Percentiles rank a stretch among this genome's conserved stretches.
Conservation (phyloP, 2,797 vertebrate genomes). For the Borostomias antarcticus region DNA sequence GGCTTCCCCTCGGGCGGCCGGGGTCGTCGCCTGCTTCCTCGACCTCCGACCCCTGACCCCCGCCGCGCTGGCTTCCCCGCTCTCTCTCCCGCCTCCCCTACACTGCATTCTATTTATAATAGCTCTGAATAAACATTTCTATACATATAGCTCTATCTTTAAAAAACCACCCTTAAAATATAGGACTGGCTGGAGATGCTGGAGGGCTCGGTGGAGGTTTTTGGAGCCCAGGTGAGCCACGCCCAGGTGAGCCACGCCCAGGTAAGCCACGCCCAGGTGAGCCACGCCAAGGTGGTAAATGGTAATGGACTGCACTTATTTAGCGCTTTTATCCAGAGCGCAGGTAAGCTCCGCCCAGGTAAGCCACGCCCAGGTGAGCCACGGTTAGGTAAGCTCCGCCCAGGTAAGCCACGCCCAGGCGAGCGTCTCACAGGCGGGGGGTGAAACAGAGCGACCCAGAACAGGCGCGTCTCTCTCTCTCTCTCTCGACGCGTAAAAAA, state of each 20-base stretch:
- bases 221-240: slow-evolving; percentile 25
- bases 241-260: too few species aligned
- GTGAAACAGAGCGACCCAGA: not conserved
- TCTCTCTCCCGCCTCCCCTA: slow-evolving; percentile 67
- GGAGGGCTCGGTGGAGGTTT: slow-evolving; percentile 51
- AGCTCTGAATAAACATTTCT: slow-evolving; percentile 86
- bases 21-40: slow-evolving; percentile 21
- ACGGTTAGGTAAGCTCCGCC: too few species aligned
- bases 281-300: too few species aligned
- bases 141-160: slow-evolving; percentile 83
- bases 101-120: slow-evolving; percentile 83
- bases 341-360: too few species aligned
- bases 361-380: too few species aligned
- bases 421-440: slow-evolving; percentile 30
- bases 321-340: too few species aligned
- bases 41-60: slow-evolving; percentile 34
- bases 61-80: slow-evolving; percentile 59
- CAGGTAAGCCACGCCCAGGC: slow-evolving; percentile 22
- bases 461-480: not conserved
- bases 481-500: too few species aligned
- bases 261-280: too few species aligned
- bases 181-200: slow-evolving; percentile 76
- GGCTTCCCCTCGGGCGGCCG: slow-evolving; percentile 48
- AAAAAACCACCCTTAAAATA: slow-evolving; percentile 78
- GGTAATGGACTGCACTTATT: too few species aligned